A percentile compares a stretch with the other conserved stretches of the same genome.
phyloP scores from a whole-genome alignment of 2,797 vertebrate species.

The Scomberomorus guttatus region DNA sequence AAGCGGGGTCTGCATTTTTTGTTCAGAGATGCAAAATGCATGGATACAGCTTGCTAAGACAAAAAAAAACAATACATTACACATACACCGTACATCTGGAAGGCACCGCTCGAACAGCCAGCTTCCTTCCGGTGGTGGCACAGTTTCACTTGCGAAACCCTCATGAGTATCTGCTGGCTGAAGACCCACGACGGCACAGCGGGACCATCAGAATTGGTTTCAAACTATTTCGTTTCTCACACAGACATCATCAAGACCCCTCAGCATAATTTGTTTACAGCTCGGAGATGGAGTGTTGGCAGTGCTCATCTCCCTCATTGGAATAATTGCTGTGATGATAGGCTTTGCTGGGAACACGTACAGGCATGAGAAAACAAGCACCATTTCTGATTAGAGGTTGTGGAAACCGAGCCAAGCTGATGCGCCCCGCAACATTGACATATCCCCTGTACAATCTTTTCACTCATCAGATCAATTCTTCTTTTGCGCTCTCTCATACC shows the following conservation, averaged over 20 bases:
- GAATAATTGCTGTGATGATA: conserved; percentile 83
- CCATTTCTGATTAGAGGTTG: conserved; percentile 65
- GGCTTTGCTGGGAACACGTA: conserved; percentile 67
- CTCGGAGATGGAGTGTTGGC: conserved; percentile 71
- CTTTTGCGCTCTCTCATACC: conserved; percentile 36
- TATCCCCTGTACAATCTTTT: conserved; percentile 32
- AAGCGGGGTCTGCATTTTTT: conserved; percentile 26
- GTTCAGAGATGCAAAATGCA: conserved; percentile 30
- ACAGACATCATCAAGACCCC: conserved; percentile 65
- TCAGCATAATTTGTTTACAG: conserved; percentile 80
- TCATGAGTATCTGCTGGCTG: conserved; percentile 42
- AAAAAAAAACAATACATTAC: background rate
- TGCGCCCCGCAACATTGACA: conserved; percentile 19
- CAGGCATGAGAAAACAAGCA: conserved; percentile 73
- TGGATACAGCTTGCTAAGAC: conserved; percentile 21
- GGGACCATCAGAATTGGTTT: conserved; percentile 60
- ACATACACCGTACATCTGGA: conserved; percentile 14
- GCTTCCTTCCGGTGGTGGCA: conserved; percentile 11
- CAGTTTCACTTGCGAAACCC: conserved; percentile 11
- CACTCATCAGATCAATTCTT: conserved; percentile 63
- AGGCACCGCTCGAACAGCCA: conserved; percentile 5
- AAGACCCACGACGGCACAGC: conserved; percentile 37
- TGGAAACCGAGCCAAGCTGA: conserved; percentile 51
- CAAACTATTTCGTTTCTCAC: conserved; percentile 65
- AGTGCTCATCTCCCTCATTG: conserved; percentile 64